These are phyloP conservation scores for Carassius auratus DNA, from an alignment of 2,113 vertebrate species.

Conservation along the genomic window DNA sequence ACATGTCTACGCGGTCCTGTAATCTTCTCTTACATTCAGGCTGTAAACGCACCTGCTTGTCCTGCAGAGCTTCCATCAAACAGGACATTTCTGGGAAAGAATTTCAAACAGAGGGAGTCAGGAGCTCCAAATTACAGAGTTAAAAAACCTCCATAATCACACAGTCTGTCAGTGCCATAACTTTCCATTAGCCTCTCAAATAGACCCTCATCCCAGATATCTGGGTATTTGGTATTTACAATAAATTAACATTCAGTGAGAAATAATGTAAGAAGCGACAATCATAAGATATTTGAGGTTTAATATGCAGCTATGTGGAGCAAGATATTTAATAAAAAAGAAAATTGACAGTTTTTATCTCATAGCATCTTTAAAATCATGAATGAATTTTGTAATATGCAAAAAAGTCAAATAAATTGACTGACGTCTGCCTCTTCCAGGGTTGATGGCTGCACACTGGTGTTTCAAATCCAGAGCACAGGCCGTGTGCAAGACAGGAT, in stretches of 20 bases:
- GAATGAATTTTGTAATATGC: too few species aligned
- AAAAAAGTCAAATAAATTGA: conserved; percentile 38
- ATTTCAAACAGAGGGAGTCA: not conserved
- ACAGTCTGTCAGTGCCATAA: not conserved
- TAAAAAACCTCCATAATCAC: not conserved
- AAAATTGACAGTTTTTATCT: too few species aligned
- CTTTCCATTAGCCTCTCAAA: not conserved
- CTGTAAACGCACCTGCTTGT: conserved; percentile 92
- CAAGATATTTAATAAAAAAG: not conserved
- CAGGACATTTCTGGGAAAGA: conserved; percentile 91
- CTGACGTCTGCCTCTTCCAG: conserved; percentile 94
- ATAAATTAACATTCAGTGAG: not conserved
- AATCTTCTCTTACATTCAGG: conserved; percentile 98
- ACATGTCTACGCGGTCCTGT: conserved; percentile 97
- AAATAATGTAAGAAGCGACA: not conserved
- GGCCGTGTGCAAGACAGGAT: conserved; percentile 95
- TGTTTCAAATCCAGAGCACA: conserved; percentile 98
- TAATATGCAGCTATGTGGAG: not conserved
- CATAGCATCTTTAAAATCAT: too few species aligned
- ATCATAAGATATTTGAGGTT: not conserved
- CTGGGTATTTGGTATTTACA: not conserved
- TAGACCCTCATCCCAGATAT: not conserved
- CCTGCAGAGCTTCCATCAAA: conserved; percentile 93
- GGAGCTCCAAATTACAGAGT: not conserved
- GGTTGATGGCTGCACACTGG: conserved; percentile 95